phyloP scores from a whole-genome alignment of 1,140 invertebrate species.

The Neoseiulus cucumeris region DNA sequence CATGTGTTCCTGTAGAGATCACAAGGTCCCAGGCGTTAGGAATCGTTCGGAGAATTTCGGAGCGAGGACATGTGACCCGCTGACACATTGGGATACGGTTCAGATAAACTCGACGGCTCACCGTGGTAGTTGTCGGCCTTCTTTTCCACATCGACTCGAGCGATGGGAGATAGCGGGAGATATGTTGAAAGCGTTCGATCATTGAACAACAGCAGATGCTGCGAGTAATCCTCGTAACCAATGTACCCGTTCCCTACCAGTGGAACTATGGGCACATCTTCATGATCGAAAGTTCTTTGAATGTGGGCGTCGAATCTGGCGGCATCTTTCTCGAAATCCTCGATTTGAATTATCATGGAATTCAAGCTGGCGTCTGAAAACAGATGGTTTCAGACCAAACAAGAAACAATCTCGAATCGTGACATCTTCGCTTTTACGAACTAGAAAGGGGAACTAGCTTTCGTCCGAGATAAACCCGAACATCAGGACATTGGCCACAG shows the following conservation, averaged over 20 bases:
- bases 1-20: not conserved
- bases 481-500: no score
- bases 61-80: no score
- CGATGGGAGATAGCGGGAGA: not conserved
- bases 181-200: not conserved
- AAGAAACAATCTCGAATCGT: not conserved
- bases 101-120: no score
- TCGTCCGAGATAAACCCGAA: constrained; percentile 13
- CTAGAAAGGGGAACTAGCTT: constrained; percentile 11
- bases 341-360: not conserved
- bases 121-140: constrained; percentile 18
- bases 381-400: not conserved
- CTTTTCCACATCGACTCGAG: not conserved
- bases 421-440: not conserved
- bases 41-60: not conserved
- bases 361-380: not conserved
- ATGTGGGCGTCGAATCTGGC: constrained; percentile 46
- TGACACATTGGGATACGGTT: no score
- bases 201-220: constrained; percentile 35
- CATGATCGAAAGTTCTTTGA: constrained; percentile 32
- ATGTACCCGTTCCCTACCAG: constrained; percentile 59
- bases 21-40: no score
- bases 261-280: constrained; percentile 41
- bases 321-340: constrained; percentile 34
- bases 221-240: constrained; percentile 40